A percentile compares a stretch with the other conserved stretches of the same genome.
Evolutionary conservation across 2,888 invertebrate species (phyloP).

Genomic region (Eurois occulta): DNA sequence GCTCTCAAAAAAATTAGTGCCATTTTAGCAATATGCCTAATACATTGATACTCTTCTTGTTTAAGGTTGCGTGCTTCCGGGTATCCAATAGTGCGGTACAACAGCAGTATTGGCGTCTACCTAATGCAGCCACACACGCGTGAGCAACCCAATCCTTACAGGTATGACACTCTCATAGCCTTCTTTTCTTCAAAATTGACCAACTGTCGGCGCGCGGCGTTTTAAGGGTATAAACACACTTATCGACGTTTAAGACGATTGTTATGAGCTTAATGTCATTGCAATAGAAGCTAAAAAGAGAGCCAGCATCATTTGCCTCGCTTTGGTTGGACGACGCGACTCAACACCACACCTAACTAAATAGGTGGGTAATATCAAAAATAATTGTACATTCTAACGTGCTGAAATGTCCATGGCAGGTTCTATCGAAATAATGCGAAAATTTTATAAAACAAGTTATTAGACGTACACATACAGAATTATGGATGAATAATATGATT

Average conservation of each 20-base stretch:
- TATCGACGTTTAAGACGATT: background rate
- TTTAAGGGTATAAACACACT: background rate
- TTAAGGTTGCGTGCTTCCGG: conserved; percentile 91
- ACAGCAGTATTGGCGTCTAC: conserved; percentile 96
- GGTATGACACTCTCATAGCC: conserved; percentile 24
- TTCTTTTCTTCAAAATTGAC: background rate
- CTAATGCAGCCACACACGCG: conserved; percentile 96
- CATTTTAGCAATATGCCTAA: background rate
- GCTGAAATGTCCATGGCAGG: no score
- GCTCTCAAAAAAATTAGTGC: background rate
- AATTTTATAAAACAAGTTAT: no score
- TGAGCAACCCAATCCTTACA: conserved; percentile 86
- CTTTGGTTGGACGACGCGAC: background rate
- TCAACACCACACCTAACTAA: background rate
- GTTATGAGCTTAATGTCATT: background rate
- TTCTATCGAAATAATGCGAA: no score
- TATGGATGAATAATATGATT: no score
- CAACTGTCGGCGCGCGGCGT: background rate
- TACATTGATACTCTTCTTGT: background rate
- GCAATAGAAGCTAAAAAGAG: background rate
- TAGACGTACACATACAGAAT: no score
- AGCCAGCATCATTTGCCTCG: background rate
- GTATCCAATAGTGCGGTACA: conserved; percentile 96
- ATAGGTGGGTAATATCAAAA: no score
- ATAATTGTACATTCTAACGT: no score